Evolutionary conservation across 2,797 vertebrate species (phyloP).

Genomic region (Silurus aristotelis): DNA sequence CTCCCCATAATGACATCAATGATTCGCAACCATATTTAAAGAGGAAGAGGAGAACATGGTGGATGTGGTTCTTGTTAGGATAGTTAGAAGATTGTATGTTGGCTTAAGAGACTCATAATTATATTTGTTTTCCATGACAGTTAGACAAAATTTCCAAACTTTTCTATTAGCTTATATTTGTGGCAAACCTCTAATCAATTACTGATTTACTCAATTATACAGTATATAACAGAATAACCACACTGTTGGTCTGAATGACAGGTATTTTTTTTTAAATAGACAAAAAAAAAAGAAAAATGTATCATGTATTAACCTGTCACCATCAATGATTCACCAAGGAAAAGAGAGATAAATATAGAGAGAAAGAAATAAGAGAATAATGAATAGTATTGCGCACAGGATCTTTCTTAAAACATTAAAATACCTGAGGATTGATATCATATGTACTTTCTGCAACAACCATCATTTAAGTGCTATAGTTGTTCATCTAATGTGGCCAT

Average conservation of each 20-base stretch:
- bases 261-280: background rate
- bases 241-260: background rate
- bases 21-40: too few relatives aligned
- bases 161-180: background rate
- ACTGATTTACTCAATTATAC: background rate
- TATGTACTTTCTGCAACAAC: background rate
- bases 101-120: too few relatives aligned
- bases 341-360: background rate
- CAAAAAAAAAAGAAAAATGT: background rate
- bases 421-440: background rate
- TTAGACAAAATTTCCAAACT: background rate
- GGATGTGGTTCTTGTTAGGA: too few relatives aligned
- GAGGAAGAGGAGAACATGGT: too few relatives aligned
- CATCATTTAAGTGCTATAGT: background rate
- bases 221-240: background rate
- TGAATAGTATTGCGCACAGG: background rate
- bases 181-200: background rate
- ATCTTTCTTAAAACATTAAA: background rate
- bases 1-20: too few relatives aligned
- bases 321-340: background rate
- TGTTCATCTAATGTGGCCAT: background rate
- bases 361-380: background rate
- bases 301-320: background rate
- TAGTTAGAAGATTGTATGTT: too few relatives aligned
- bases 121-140: background rate